phyloP scores from a whole-genome alignment of 2,113 vertebrate species.

The Mystacornis crossleyi region DNA sequence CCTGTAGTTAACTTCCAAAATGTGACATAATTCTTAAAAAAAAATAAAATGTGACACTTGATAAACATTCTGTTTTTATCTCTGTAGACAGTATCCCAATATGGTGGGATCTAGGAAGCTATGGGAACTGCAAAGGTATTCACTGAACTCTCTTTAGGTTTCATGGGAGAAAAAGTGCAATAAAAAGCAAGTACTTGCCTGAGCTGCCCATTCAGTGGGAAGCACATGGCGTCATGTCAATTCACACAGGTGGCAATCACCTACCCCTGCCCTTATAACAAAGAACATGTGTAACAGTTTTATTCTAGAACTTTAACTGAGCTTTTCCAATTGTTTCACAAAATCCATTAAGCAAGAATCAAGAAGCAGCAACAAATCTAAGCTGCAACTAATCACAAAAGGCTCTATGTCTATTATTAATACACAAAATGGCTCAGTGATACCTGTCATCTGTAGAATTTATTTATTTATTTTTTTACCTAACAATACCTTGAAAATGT shows the following conservation, averaged over 20 bases:
- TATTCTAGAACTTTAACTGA: neutral
- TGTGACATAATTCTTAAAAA: neutral
- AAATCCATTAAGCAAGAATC: neutral
- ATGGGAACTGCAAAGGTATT: neutral
- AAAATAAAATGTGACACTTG: neutral
- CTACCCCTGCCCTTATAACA: rapidly evolving
- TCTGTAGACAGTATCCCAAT: neutral
- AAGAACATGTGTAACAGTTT: neutral
- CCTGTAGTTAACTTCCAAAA: neutral
- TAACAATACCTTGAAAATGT: neutral
- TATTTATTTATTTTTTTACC: neutral
- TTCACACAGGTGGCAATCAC: neutral
- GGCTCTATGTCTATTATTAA: neutral
- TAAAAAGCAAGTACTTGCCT: neutral
- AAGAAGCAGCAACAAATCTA: neutral
- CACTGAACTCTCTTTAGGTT: neutral
- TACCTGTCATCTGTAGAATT: neutral
- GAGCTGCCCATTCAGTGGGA: neutral
- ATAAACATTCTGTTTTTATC: neutral
- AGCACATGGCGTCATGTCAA: no score
- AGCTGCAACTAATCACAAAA: neutral
- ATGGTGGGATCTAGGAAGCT: neutral
- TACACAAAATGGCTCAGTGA: neutral
- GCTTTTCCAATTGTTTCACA: neutral
- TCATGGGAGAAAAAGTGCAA: neutral